Conservation (phyloP, 2,797 vertebrate species). For the Oryzias sinensis region DNA sequence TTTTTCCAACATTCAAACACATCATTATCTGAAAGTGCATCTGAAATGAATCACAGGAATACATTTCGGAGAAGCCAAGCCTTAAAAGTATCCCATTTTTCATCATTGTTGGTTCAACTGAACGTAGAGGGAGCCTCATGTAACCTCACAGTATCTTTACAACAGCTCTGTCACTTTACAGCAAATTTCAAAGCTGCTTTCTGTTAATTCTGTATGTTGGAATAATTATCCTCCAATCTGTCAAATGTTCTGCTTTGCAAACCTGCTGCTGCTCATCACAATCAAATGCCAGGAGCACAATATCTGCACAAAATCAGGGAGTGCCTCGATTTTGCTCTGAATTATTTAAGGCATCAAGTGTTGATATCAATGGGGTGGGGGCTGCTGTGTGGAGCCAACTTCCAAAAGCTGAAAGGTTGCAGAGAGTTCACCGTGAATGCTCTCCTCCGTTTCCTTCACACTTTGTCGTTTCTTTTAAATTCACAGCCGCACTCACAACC, state of each 20-base stretch:
- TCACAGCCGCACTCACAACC: constrained; percentile 7
- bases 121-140: not conserved
- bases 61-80: constrained; percentile 22
- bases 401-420: constrained; percentile 61
- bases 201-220: constrained; percentile 14
- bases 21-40: constrained; percentile 39
- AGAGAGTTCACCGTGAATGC: constrained; percentile 68
- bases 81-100: constrained; percentile 23
- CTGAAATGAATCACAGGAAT: constrained; percentile 22
- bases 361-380: constrained; percentile 68
- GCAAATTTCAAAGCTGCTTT: not conserved
- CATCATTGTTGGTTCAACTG: constrained; percentile 3
- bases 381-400: constrained; percentile 45
- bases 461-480: constrained; percentile 48
- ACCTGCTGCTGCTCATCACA: constrained; percentile 22
- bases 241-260: constrained; percentile 22
- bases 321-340: constrained; percentile 57
- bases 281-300: constrained; percentile 39
- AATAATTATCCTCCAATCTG: constrained; percentile 14
- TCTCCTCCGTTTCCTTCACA: constrained; percentile 52
- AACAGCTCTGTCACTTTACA: not conserved
- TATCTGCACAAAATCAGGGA: constrained; percentile 58
- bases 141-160: constrained; percentile 10
- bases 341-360: constrained; percentile 72
- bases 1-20: constrained; percentile 46